Evolutionary conservation across 1,140 invertebrate species (phyloP), one percentile per base, ranked within the genome.

Genomic region (Drosophila tristis): DNA sequence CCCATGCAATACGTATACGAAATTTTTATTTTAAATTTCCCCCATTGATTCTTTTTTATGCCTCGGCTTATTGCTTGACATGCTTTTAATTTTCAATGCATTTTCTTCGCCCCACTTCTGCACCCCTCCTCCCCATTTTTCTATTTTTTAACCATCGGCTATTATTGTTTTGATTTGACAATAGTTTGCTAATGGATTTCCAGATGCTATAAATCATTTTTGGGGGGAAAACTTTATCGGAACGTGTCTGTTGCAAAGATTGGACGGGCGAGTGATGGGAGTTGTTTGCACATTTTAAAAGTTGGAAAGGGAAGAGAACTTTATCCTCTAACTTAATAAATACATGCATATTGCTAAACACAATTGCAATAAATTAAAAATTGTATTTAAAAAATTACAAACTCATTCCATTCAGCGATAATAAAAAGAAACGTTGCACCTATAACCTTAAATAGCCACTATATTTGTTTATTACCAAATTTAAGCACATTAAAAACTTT

Each of bases 31-130:
- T 62, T 60, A 9, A 31, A 35, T 74, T 63, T 49, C 44, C 44
- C 39, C 53, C 50, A 66, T 71, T 61, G 31, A 49, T 76, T 54
- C 51, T 71, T 44, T 54, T 77, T 78, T 29, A 50, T 59, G 61
- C 58, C 68, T 56, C 29, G 64, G 70, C 75, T 78, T 55, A 48
- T 66, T 74, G 70, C 76, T 82, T 77, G 79, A 78, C 63, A 82
- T 82, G 70, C 70, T 81, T 82, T 82, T 82, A 81, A 82, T 82
- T 81, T 74, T 67, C 64, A 56, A 59, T 64, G 55, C 62, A 62
- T 57, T 54, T 67, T 47, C 44, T 5, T 20, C 51, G 9, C 44
- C 2, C 26, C 29, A 29, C 9, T 35, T 2, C 3, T 11, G 31
- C 31, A 0, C 31, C 3, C 31, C 31, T 35, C 57, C 47, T 45